Evolutionary conservation across 2,113 vertebrate species (phyloP), one percentile per base, ranked within the genome.

Genomic region (Cathartes aura): DNA sequence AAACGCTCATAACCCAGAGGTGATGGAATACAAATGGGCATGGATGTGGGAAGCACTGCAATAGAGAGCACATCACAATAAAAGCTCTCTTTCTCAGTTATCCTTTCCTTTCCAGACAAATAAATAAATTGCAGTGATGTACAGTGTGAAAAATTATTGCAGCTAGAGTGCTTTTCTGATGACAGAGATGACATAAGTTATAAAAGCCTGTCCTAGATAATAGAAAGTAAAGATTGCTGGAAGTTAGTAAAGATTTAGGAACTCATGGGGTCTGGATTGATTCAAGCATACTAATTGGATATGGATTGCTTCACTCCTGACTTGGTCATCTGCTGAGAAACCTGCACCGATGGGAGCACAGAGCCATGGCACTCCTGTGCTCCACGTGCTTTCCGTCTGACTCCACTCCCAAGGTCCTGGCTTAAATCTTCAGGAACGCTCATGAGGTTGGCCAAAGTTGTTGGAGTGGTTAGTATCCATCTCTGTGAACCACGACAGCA

Each of bases 101-200:
- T 71, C 45, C 68, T 84, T 85, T 94, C 78, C 64, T 91, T 96
- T 97, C 78, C 84, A 90, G 91, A 90, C 73, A 89, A 96, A 96
- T 94, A 93, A 95, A 93, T 94, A 94, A 92, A 94, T 79, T 85
- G 55, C 75, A 82, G 32, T 89, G 91, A 93, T 82, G 70, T 91
- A 82, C 76, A 93, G 42, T 90, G 83, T 87, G 87, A 96, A 94
- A 93, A 91, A 94, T 91, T 93, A 95, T 62, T 95, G 82, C 73
- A 70, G 50, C 67, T 80, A 92, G 94, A 97, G 88, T 89, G 78
- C 76, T 96, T 72, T 72, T 91, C 78, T 83, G 81, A 92, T 91
- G 82, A 81, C 42, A 62, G 70, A 91, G 45, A 91, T 75, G 89
- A 68, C 72, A 47, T 87, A 85, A 71, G 30, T 68, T 82, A 87